phyloP scores from a whole-genome alignment of 2,113 vertebrate genomes.

The Brachypteracias leptosomus region DNA sequence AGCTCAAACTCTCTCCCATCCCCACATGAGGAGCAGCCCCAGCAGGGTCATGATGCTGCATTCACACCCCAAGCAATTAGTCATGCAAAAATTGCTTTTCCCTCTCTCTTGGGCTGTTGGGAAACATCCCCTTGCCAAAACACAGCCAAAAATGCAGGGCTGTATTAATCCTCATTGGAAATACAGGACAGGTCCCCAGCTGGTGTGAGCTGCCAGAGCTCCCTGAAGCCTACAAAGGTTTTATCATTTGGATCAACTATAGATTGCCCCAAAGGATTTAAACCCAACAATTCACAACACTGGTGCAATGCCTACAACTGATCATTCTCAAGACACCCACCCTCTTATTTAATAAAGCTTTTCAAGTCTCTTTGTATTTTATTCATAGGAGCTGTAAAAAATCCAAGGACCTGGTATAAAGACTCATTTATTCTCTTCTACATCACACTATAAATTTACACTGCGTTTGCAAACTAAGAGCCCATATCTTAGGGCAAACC shows the following conservation, averaged over 20 bases:
- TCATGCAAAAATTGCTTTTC: neutral
- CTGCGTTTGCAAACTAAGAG: conserved; percentile 58
- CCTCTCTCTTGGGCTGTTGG: neutral
- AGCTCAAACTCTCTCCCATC: neutral
- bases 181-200: neutral
- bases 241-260: neutral
- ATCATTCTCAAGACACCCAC: conserved; percentile 13
- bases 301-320: neutral
- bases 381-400: conserved; percentile 66
- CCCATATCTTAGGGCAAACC: conserved; percentile 50
- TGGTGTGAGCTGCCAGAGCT: neutral
- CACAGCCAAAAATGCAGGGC: rapidly evolving
- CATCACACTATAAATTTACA: conserved; percentile 57
- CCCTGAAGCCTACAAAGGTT: neutral
- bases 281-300: neutral
- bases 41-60: neutral
- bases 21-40: neutral
- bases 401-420: conserved; percentile 32
- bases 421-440: conserved; percentile 62
- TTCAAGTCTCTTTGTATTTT: conserved; percentile 55
- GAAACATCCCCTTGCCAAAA: neutral
- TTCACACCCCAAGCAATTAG: neutral
- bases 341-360: conserved; percentile 55
- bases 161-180: neutral
- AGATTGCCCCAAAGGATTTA: conserved; percentile 30